Base-by-base conservation (phyloP, 2,888 invertebrate genomes). In the Apamea crenata region DNA sequence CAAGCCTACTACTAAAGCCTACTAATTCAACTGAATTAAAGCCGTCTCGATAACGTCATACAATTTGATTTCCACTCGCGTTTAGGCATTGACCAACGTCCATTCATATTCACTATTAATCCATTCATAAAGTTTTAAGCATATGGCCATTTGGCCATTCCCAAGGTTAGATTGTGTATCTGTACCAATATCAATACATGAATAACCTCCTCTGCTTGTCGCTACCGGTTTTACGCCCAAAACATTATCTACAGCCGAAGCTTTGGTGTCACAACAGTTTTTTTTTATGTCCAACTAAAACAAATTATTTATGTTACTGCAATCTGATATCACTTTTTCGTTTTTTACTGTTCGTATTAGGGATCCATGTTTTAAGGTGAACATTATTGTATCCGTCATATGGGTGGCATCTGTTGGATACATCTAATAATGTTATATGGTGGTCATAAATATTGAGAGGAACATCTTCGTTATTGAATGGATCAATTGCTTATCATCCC, bases 221-320 rank as follows among this genome's bases (percentile, higher is more conserved):
- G 93, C 96, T 96, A 96, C 96, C 95, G 95, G 96, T 96, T 95
- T 95, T 95, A 95, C 95, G 91, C 89, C 87, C 91, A 91, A 92
- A 88, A 91, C 91, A 93, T 93, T 94, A 94, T 93, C 93, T 92
- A 91, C 90, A 92, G 88, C 88, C 89, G 88, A 91, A 91, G 91
- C 91, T 92, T 92, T 77, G 91, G 90, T 93, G 94, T 94, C 94
- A 94, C 92, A 94, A 94, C 93, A 92, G 36, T 84, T 72, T 36
- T 91, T 91, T 94, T 94, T 93, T 92, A 91, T 91, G 88, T 85
- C 87, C 86, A 87, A 91, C 90, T 90, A 92, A 93, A 93, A 90
- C 87, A 88, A 91, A 91, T 93, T 91, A 92, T 90, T 91, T 91
- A 91, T 89, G 90, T 91, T 91, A 93, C 91, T 91, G 92, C 91